Conservation (phyloP, 2,888 invertebrate genomes). For the Drosophila austrosaltans region DNA sequence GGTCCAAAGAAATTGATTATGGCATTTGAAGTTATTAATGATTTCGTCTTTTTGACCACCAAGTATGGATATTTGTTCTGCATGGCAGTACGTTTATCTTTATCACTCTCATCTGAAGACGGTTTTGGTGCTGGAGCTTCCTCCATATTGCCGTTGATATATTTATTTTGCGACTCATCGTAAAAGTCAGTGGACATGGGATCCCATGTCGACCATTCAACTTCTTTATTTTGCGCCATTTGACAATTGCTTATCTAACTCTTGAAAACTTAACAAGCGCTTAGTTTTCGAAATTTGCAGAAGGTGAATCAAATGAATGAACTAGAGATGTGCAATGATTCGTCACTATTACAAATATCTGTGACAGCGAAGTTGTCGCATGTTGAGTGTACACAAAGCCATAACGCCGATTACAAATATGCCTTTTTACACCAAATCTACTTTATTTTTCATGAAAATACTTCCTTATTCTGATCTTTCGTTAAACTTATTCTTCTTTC, state of each 20-base stretch:
- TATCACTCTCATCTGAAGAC: neutral
- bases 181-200: conserved; percentile 50
- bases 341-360: neutral
- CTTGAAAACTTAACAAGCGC: neutral
- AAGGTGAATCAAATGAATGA: conserved; percentile 17
- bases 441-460: no score
- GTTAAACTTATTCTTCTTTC: no score
- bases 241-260: neutral
- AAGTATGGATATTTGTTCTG: conserved; percentile 50
- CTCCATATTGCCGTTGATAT: conserved; percentile 23
- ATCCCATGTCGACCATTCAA: conserved; percentile 46
- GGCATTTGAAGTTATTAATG: conserved; percentile 24
- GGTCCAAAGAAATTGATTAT: conserved; percentile 50
- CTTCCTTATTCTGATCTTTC: no score
- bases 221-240: neutral
- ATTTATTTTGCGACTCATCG: conserved; percentile 36
- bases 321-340: conserved; percentile 10
- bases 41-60: conserved; percentile 40
- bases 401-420: neutral
- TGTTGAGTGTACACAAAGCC: no score
- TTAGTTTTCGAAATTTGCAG: neutral
- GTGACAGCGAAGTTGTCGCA: no score
- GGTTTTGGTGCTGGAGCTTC: neutral
- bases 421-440: no score
- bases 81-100: neutral